Base-by-base conservation (phyloP, 2,797 vertebrate species). In the Typhlichthys subterraneus region DNA sequence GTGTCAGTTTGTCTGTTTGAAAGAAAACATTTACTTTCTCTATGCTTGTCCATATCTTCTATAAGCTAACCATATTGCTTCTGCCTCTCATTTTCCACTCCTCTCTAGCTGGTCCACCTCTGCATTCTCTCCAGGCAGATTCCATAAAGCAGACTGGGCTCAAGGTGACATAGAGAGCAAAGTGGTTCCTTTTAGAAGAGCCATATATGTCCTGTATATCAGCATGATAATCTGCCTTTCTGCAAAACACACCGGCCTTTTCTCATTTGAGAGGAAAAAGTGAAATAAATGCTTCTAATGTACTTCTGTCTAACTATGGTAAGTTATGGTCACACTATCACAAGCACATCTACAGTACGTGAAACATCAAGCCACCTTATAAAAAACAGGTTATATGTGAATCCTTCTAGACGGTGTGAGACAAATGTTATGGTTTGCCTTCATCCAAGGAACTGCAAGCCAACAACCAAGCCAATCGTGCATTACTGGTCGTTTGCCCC, bases 131-230 rank as follows among this genome's bases (percentile, higher is more conserved):
- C 12, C 61, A 50, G 50, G 56, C 52, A 66, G 65, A 72, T 75
- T 76, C 59, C 61, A 45, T 63, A 75, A 75, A 51, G 65, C 71
- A 14, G 60, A 61, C 72, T 75, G 65, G 54, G 67, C 68, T 81
- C 72, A 51, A 85, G 79, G 79, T 82, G 75, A 77, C 70, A 48
- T 46, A 17, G 68, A 47, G 62, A 53, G 76, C 46, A 73, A 69
- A 66, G 60, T 63, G 60, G n/a, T 53, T 70, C 50, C 8, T 79
- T 56, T 58, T 45, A 14, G 48, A 58, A 31, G 7, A 72, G 65
- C 31, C 5, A n/a, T 68, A 48, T 62, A 14, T 61, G 70, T 75
- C 51, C 45, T 54, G 23, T 57, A 31, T 56, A 68, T 77, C 66
- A 52, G 14, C 19, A 49, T 53, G 65, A 45, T 73, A 51, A 76